Conservation (phyloP, 2,888 invertebrate genomes). For the Athalia circularis region DNA sequence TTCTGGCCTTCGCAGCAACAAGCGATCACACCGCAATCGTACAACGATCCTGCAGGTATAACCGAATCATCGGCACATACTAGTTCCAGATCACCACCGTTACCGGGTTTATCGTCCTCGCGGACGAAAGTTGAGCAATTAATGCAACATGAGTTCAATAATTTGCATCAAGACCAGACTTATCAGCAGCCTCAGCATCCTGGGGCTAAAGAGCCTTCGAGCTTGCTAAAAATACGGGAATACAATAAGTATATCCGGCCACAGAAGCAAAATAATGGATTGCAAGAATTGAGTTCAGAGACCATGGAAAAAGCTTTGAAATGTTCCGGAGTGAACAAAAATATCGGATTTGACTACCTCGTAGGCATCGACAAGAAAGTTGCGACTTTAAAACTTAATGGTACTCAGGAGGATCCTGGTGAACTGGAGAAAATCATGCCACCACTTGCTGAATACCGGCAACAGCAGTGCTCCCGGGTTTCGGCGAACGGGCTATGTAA, state of each 20-base stretch:
- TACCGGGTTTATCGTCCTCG: too few relatives aligned
- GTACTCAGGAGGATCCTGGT: constrained; percentile 60
- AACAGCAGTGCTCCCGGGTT: constrained; percentile 42
- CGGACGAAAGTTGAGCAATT: too few relatives aligned
- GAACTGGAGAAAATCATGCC: constrained; percentile 19
- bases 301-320: constrained; percentile 56
- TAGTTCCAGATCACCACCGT: too few relatives aligned
- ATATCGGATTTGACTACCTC: constrained; percentile 58
- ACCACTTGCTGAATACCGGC: constrained; percentile 32
- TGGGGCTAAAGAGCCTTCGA: constrained; percentile 54
- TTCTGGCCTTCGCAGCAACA: too few relatives aligned
- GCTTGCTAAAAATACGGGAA: constrained; percentile 62
- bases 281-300: constrained; percentile 60
- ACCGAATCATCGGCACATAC: too few relatives aligned
- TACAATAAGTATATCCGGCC: constrained; percentile 58
- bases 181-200: constrained; percentile 30
- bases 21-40: too few relatives aligned
- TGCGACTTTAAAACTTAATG: constrained; percentile 56
- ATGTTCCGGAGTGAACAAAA: constrained; percentile 50
- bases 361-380: constrained; percentile 53
- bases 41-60: too few relatives aligned
- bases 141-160: too few relatives aligned
- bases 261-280: constrained; percentile 65
- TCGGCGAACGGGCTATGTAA: constrained; percentile 66
- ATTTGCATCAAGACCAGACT: not conserved